phyloP scores from a whole-genome alignment of 1,140 invertebrate species.

The Polypedilum vanderplanki region DNA sequence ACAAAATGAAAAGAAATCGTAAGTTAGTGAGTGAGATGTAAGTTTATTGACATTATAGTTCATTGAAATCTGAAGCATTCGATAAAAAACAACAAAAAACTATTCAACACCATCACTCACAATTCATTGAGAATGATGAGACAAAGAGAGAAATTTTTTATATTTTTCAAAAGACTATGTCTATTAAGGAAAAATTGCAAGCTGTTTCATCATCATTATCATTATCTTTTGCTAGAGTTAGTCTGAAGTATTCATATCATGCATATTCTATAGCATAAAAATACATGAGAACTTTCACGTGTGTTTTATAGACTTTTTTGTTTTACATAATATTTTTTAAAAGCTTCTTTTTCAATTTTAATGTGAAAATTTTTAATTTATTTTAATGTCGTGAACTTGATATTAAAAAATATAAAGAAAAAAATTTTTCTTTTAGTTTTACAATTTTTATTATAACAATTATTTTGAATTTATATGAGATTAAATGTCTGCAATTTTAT shows the following conservation, averaged over 20 bases:
- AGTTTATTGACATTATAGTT: slow-evolving; percentile 13
- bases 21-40: background rate
- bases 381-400: too few species aligned
- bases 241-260: background rate
- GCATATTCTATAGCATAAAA: background rate
- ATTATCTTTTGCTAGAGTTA: background rate
- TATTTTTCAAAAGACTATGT: background rate
- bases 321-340: too few species aligned
- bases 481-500: too few species aligned
- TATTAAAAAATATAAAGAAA: too few species aligned
- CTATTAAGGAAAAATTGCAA: background rate
- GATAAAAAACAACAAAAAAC: background rate
- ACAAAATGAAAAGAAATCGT: too few species aligned
- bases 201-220: slow-evolving; percentile 11
- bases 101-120: background rate
- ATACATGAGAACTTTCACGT: background rate
- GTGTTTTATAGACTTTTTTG: too few species aligned
- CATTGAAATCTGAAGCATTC: background rate
- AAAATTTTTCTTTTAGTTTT: too few species aligned
- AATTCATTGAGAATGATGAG: background rate
- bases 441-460: too few species aligned
- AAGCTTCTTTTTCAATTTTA: too few species aligned
- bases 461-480: too few species aligned
- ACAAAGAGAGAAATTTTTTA: too few species aligned
- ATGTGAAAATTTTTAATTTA: too few species aligned